phyloP scores from a whole-genome alignment of 37 sponge, comb jelly and placozoan species.

The Petrosia ficiformis region DNA sequence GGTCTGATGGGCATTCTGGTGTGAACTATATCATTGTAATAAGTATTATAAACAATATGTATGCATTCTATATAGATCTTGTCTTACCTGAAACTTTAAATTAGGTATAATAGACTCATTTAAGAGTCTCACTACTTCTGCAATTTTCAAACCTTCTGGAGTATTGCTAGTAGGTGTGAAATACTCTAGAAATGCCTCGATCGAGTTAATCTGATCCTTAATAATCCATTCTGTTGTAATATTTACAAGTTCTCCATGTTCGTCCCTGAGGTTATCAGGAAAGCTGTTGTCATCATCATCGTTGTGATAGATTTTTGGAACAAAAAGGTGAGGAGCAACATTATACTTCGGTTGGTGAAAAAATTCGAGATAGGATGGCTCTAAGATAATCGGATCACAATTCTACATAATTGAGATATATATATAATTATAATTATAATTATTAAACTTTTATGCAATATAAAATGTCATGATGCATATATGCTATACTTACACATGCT shows the following conservation, averaged over 20 bases:
- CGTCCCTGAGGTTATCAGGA: too few relatives aligned
- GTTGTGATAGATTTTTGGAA: too few relatives aligned
- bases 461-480: too few relatives aligned
- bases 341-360: too few relatives aligned
- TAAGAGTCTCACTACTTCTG: neutral
- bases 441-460: too few relatives aligned
- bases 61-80: neutral
- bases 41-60: neutral
- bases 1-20: neutral
- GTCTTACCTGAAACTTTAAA: neutral
- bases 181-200: neutral
- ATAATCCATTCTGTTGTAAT: neutral
- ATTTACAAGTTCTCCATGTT: neutral
- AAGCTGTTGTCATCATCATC: too few relatives aligned
- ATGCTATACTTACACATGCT: too few relatives aligned
- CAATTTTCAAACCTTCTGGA: neutral
- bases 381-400: too few relatives aligned
- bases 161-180: neutral
- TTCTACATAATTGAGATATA: too few relatives aligned
- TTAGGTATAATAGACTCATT: neutral
- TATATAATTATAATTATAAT: too few relatives aligned
- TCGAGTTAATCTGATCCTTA: neutral
- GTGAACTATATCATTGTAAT: neutral
- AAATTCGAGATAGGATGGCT: too few relatives aligned
- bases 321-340: too few relatives aligned